Evolutionary conservation across 30 jellyfish, hydroid and myxozoan species (phyloP).

Genomic region (Aurelia coerulea): DNA sequence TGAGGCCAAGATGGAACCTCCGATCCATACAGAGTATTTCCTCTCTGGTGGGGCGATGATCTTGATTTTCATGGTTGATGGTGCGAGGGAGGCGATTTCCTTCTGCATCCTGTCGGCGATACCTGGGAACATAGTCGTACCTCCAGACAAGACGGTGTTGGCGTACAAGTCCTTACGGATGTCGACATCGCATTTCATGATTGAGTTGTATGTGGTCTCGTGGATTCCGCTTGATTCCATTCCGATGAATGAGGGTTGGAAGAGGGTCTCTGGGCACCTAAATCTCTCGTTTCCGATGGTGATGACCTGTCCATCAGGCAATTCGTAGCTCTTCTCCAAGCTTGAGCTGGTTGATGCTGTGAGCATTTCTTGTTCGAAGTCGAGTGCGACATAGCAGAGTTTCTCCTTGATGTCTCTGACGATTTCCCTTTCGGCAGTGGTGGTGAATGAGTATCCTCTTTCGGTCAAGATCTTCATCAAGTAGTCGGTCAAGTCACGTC

Average conservation of each 20-base stretch:
- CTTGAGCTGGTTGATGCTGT: slow-evolving; percentile 99
- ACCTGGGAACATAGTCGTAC: slow-evolving; percentile 99
- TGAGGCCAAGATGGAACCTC: slow-evolving; percentile 99
- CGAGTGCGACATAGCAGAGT: slow-evolving; percentile 99
- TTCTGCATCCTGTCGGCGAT: slow-evolving; percentile 99
- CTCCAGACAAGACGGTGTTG: slow-evolving; percentile 99
- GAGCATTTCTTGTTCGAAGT: slow-evolving; percentile 99
- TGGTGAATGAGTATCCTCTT: slow-evolving; percentile 99
- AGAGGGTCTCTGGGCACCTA: slow-evolving; percentile 99
- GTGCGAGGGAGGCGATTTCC: slow-evolving; percentile 99
- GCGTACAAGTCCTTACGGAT: slow-evolving; percentile 99
- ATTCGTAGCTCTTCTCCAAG: slow-evolving; percentile 99
- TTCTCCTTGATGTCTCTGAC: slow-evolving; percentile 99
- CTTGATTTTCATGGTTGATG: slow-evolving; percentile 99
- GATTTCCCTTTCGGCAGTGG: slow-evolving; percentile 99
- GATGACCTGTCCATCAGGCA: slow-evolving; percentile 99
- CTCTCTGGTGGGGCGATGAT: slow-evolving; percentile 99
- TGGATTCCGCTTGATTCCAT: slow-evolving; percentile 99
- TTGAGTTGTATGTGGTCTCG: slow-evolving; percentile 99
- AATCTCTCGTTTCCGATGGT: slow-evolving; percentile 99
- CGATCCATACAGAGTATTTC: slow-evolving; percentile 99
- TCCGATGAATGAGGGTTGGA: slow-evolving; percentile 99
- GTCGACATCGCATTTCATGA: slow-evolving; percentile 99
- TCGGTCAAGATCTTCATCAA: slow-evolving; percentile 99
- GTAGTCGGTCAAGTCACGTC: slow-evolving; percentile 99